Percentiles rank a stretch among this genome's conserved stretches.
These are phyloP conservation scores for Drosophila equinoxialis DNA, from an alignment of 1,140 invertebrate species.

Conservation along the genomic window DNA sequence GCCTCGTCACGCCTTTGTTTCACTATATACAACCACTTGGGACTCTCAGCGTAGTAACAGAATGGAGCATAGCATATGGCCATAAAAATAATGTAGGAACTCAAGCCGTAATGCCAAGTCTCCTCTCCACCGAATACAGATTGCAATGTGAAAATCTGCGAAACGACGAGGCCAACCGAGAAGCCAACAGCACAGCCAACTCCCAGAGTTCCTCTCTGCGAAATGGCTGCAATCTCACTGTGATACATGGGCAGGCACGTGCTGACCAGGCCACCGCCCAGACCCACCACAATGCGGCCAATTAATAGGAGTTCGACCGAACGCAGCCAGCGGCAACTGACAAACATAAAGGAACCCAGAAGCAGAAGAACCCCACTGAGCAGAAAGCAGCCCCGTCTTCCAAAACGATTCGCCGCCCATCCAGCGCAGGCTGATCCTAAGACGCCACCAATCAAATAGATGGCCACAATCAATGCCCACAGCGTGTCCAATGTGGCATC, in stretches of 20 bases:
- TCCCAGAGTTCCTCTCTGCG: conserved; percentile 90
- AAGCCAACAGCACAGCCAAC: conserved; percentile 92
- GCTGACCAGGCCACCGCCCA: conserved; percentile 88
- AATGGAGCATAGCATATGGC: conserved; percentile 85
- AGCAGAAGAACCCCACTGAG: conserved; percentile 52
- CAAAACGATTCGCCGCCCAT: conserved; percentile 88
- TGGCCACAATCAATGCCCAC: conserved; percentile 90
- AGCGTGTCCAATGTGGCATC: conserved; percentile 85
- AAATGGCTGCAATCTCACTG: conserved; percentile 90
- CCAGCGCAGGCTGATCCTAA: conserved; percentile 89
- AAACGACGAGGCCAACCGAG: conserved; percentile 91
- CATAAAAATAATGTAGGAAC: conserved; percentile 86
- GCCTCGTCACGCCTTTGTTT: conserved; percentile 86
- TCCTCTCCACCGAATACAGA: conserved; percentile 84
- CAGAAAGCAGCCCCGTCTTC: conserved; percentile 79
- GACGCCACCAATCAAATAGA: conserved; percentile 90
- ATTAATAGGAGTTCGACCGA: conserved; percentile 89
- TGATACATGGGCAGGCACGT: conserved; percentile 93
- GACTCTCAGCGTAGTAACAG: conserved; percentile 90
- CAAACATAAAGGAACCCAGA: conserved; percentile 85
- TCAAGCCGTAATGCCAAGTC: conserved; percentile 88
- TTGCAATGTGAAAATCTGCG: conserved; percentile 85
- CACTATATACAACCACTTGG: conserved; percentile 90
- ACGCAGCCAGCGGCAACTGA: conserved; percentile 84
- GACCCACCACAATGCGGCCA: conserved; percentile 88